A percentile compares a stretch with the other conserved stretches of the same genome.
phyloP scores from a whole-genome alignment of 2,797 vertebrate species.

The Neosilurus hyrtlii region DNA sequence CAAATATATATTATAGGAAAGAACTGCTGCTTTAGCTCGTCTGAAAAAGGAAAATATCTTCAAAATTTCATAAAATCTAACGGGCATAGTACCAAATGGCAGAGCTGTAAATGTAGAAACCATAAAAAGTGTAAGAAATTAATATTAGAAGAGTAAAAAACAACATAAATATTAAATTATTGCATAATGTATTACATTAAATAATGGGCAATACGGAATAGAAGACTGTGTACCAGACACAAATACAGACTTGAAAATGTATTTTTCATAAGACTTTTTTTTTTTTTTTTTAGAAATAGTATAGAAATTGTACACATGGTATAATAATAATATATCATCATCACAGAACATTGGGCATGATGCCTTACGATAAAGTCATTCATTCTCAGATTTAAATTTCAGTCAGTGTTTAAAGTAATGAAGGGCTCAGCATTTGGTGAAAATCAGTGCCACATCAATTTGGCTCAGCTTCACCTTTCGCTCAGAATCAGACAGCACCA shows the following conservation, averaged over 20 bases:
- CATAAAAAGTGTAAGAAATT: slow-evolving; percentile 25
- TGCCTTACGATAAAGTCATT: slow-evolving; percentile 61
- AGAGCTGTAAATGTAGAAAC: slow-evolving; percentile 29
- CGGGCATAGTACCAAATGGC: slow-evolving; percentile 27
- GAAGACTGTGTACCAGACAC: slow-evolving; percentile 71
- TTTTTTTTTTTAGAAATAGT: slow-evolving; percentile 5
- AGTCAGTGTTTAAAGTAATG: slow-evolving; percentile 24
- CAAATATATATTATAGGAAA: slow-evolving; percentile 33
- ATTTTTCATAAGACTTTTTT: slow-evolving; percentile 41
- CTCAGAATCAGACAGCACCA: slow-evolving; percentile 30
- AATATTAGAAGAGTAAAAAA: slow-evolving; percentile 31
- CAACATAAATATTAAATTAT: slow-evolving; percentile 51
- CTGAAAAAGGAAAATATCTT: slow-evolving; percentile 29
- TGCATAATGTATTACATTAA: slow-evolving; percentile 50
- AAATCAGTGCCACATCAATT: slow-evolving; percentile 22
- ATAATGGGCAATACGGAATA: slow-evolving; percentile 45
- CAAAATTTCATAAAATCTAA: slow-evolving; percentile 28
- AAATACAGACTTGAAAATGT: slow-evolving; percentile 51
- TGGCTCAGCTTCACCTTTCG: slow-evolving; percentile 36
- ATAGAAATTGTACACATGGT: slow-evolving; percentile 24
- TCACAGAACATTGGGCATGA: slow-evolving; percentile 65
- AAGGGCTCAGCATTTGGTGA: slow-evolving; percentile 22
- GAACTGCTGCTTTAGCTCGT: slow-evolving; percentile 2
- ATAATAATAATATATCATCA: slow-evolving; percentile 38
- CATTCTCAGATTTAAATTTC: slow-evolving; percentile 47